A percentile compares a stretch with the other conserved stretches of the same genome.
phyloP scores from a whole-genome alignment of 2,113 vertebrate genomes.

The Otocyon megalotis region DNA sequence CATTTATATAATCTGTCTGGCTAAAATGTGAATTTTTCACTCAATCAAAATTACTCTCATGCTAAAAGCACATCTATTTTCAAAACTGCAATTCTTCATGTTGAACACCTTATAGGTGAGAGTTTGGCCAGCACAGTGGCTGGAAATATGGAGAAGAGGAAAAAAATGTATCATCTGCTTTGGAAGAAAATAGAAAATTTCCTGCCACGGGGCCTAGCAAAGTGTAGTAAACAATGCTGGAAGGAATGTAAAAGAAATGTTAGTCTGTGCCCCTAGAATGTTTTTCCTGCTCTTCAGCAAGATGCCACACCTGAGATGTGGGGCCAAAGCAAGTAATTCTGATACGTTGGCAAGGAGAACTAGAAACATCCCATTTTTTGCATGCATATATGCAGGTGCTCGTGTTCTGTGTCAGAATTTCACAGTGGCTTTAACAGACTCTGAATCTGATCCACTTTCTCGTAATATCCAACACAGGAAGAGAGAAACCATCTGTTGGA shows the following conservation, averaged over 20 bases:
- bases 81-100: slow-evolving; percentile 8
- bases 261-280: not conserved
- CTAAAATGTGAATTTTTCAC: slow-evolving; percentile 19
- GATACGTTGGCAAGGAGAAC: not conserved
- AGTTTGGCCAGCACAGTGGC: not conserved
- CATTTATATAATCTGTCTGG: not conserved
- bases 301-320: not conserved
- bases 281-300: not conserved
- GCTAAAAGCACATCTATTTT: slow-evolving; percentile 56
- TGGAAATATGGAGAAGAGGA: not conserved
- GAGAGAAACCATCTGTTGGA: slow-evolving; percentile 74
- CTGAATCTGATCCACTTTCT: slow-evolving; percentile 40
- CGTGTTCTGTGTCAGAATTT: slow-evolving; percentile 16
- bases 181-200: slow-evolving; percentile 4
- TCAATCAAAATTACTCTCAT: slow-evolving; percentile 28
- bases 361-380: not conserved
- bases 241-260: not conserved
- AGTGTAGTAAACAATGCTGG: not conserved
- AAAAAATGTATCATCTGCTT: not conserved
- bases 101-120: not conserved
- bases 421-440: not conserved
- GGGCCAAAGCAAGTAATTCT: not conserved
- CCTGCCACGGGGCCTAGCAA: not conserved
- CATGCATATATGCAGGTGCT: not conserved
- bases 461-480: slow-evolving; percentile 50